phyloP scores from a whole-genome alignment of 1,140 invertebrate genomes.

The Solenopsis fugax region DNA sequence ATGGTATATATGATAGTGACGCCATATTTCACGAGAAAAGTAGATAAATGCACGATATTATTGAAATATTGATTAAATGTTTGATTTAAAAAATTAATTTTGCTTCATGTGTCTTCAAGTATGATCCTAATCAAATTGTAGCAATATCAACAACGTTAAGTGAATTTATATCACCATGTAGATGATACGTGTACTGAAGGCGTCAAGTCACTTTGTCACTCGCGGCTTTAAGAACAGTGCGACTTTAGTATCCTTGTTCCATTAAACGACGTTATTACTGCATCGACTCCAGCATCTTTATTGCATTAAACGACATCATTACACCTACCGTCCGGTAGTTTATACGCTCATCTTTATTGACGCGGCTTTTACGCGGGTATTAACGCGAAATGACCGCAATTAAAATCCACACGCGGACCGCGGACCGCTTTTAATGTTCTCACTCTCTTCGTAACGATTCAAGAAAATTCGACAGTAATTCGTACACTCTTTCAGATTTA shows the following conservation, averaged over 20 bases:
- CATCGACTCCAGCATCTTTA: constrained; percentile 46
- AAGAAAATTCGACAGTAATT: background rate
- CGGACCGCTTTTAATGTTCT: background rate
- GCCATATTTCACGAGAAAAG: background rate
- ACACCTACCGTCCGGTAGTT: constrained; percentile 27
- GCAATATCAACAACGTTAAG: constrained; percentile 5
- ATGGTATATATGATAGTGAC: background rate
- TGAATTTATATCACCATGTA: constrained; percentile 10
- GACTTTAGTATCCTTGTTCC: constrained; percentile 51
- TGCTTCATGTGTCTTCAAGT: background rate
- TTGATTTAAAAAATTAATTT: background rate
- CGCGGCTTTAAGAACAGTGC: constrained; percentile 13
- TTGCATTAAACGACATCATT: constrained; percentile 57
- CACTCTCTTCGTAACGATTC: background rate
- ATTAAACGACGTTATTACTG: constrained; percentile 54
- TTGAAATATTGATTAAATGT: background rate
- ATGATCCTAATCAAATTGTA: background rate
- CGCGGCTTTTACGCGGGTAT: constrained; percentile 49
- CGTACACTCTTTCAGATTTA: background rate
- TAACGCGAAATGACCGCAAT: constrained; percentile 44
- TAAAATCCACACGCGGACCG: constrained; percentile 19
- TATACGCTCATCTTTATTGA: constrained; percentile 54
- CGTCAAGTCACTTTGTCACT: constrained; percentile 36
- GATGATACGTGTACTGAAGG: background rate
- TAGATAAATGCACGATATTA: background rate